Percentiles rank a stretch among this genome's conserved stretches.
Conservation (phyloP, 35 echinoderm and acorn worm species). For the Heliocidaris tuberculata region DNA sequence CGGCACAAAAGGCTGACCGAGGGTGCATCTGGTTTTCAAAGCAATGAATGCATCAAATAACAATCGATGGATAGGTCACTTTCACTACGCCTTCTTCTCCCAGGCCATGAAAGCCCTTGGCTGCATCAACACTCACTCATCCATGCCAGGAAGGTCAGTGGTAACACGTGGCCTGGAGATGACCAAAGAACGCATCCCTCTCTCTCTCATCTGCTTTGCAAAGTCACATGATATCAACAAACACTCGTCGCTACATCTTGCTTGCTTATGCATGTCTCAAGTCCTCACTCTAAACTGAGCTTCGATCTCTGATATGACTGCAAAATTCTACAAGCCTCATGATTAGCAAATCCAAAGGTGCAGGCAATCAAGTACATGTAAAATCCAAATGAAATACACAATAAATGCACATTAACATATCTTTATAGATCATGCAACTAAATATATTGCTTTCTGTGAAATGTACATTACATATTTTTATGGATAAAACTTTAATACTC, state of each 20-base stretch:
- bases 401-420: too few relatives aligned
- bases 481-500: too few relatives aligned
- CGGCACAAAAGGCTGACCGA: neutral
- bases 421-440: too few relatives aligned
- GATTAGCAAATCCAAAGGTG: neutral
- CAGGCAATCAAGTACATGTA: too few relatives aligned
- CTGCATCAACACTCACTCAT: neutral
- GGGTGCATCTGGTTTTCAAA: neutral
- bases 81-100: neutral
- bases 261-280: neutral
- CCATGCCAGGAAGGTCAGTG: slow-evolving; percentile 7
- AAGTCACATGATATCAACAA: neutral
- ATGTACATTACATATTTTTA: too few relatives aligned
- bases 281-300: neutral
- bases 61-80: neutral
- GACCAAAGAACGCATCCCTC: neutral
- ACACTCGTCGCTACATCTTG: neutral
- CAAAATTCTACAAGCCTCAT: neutral
- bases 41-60: neutral
- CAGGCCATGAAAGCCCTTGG: neutral
- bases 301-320: neutral
- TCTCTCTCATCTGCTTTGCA: neutral
- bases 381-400: too few relatives aligned
- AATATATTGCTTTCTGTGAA: too few relatives aligned
- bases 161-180: neutral